A percentile compares a stretch with the other conserved stretches of the same genome.
Evolutionary conservation across 2,113 vertebrate species (phyloP).

Genomic region (Cavia porcellus): DNA sequence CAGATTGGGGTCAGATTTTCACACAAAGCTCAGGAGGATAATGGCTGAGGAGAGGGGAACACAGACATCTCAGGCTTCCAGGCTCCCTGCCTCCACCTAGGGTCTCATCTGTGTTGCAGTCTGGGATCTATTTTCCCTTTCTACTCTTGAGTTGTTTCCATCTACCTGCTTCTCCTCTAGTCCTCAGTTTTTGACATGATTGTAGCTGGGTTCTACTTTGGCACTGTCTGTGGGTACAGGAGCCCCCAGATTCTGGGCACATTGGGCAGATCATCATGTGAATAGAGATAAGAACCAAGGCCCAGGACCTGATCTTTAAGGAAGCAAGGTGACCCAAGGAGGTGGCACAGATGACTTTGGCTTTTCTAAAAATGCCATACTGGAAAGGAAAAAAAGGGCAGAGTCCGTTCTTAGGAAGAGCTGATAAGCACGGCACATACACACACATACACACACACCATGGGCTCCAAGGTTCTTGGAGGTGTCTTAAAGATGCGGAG

Average conservation of each 20-base stretch:
- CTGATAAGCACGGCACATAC: background rate
- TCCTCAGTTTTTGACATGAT: background rate
- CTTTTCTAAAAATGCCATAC: background rate
- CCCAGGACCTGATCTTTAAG: background rate
- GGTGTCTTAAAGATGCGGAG: background rate
- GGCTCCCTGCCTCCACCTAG: background rate
- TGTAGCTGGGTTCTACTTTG: background rate
- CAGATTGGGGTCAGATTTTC: background rate
- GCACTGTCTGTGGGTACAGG: background rate
- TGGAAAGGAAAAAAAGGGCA: background rate
- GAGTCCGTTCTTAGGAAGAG: background rate
- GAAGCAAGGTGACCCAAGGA: background rate
- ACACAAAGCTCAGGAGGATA: background rate
- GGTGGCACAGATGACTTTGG: too few relatives aligned
- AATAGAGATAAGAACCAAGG: background rate
- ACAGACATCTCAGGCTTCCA: background rate
- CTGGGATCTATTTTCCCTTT: background rate
- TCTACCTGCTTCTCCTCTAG: background rate
- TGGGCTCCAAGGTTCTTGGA: background rate
- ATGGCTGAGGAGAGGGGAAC: background rate
- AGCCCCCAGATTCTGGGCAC: background rate
- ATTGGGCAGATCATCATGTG: background rate
- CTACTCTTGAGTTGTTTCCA: background rate
- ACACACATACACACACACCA: too few relatives aligned
- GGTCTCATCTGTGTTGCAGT: background rate